Conservation (phyloP, 2,113 vertebrate species). For the Oryzias javanicus region DNA sequence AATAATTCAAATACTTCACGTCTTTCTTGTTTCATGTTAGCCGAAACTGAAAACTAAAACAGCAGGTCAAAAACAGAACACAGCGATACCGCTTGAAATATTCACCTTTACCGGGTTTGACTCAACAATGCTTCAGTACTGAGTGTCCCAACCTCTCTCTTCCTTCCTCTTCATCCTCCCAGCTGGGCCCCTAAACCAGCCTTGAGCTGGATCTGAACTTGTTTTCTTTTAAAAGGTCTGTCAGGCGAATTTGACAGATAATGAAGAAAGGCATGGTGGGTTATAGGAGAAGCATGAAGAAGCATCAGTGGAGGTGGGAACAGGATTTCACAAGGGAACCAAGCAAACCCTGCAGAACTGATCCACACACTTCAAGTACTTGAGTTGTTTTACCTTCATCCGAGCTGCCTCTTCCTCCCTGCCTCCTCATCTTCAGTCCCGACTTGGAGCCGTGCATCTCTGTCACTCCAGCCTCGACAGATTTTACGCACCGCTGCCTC, state of each 20-base stretch:
- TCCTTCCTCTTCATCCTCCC: constrained; percentile 43
- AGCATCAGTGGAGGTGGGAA: constrained; percentile 42
- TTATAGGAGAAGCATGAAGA: constrained; percentile 27
- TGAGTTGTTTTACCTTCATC: constrained; percentile 62
- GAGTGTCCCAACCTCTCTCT: constrained; percentile 27
- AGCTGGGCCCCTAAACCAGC: constrained; percentile 54
- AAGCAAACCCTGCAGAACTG: not conserved
- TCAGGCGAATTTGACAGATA: constrained; percentile 28
- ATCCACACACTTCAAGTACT: too few species aligned
- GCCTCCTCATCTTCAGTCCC: constrained; percentile 53
- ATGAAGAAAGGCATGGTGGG: constrained; percentile 34
- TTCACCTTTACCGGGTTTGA: constrained; percentile 13
- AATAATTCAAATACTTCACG: constrained; percentile 53
- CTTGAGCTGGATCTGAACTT: constrained; percentile 25
- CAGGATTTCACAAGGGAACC: constrained; percentile 48
- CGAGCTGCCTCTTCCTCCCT: constrained; percentile 54
- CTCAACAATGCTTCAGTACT: constrained; percentile 31
- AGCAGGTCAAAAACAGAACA: not conserved
- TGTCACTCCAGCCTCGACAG: constrained; percentile 59
- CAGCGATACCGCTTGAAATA: not conserved
- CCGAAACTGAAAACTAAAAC: constrained; percentile 14
- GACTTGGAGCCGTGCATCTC: constrained; percentile 64
- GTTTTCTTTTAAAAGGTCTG: constrained; percentile 23
- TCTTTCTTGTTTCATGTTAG: constrained; percentile 34
- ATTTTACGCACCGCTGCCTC: constrained; percentile 50